Evolutionary conservation across 2,113 vertebrate species (phyloP).

Genomic region (Heterocephalus glaber): DNA sequence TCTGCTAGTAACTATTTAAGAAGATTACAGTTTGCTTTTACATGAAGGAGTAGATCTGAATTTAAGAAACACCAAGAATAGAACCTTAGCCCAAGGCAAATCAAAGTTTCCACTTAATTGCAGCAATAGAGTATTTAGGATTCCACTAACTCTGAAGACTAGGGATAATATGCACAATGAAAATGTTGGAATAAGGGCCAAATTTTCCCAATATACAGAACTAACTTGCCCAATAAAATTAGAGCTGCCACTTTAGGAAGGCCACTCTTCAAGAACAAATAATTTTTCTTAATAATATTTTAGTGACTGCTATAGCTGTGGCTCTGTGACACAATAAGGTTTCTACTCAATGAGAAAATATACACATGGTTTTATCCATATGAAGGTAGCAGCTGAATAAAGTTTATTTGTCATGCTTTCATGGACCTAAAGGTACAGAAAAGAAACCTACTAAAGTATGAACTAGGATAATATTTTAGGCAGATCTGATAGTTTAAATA

Average conservation of each 20-base stretch:
- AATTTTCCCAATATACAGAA: not conserved
- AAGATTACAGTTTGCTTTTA: not conserved
- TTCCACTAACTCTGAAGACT: not conserved
- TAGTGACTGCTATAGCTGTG: not conserved
- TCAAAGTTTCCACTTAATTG: not conserved
- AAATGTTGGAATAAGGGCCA: not conserved
- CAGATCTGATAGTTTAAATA: not conserved
- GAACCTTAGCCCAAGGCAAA: not conserved
- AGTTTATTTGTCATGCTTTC: not conserved
- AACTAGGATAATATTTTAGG: not conserved
- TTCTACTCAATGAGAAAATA: not conserved
- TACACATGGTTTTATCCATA: not conserved
- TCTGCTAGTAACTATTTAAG: not conserved
- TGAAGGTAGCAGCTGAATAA: not conserved
- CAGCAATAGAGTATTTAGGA: not conserved
- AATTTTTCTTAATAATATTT: not conserved
- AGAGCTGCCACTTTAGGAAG: not conserved
- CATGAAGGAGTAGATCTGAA: not conserved
- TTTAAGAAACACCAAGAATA: not conserved
- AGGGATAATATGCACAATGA: not conserved
- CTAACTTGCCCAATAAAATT: not conserved
- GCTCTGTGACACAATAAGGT: not conserved
- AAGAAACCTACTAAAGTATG: not conserved
- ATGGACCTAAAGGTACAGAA: not conserved
- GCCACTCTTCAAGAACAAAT: not conserved